Percentiles rank a stretch among this genome's conserved stretches.
phyloP scores from a whole-genome alignment of 2,113 vertebrate species.

The Neofelis nebulosa region DNA sequence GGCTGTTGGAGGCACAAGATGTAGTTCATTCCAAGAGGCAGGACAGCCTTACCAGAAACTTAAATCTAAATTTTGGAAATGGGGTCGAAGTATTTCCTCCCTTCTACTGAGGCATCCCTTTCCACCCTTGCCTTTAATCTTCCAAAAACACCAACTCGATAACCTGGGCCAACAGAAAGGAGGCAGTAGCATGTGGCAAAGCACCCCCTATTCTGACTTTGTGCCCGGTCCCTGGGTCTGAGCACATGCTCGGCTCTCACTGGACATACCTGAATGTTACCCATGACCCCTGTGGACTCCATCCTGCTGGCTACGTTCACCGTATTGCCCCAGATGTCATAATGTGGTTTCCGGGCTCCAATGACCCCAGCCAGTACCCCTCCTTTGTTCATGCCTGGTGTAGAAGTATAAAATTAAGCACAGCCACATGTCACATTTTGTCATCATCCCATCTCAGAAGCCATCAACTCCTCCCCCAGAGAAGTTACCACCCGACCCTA shows the following conservation, averaged over 20 bases:
- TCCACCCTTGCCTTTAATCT: accelerated
- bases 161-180: neutral
- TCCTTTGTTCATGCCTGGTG: constrained; percentile 94
- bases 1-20: too few species aligned
- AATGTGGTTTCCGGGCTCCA: constrained; percentile 96
- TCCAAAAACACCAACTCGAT: accelerated
- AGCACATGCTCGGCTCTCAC: too few species aligned
- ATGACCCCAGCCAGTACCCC: constrained; percentile 96
- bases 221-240: accelerated
- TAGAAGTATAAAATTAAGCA: neutral
- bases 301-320: constrained; percentile 98
- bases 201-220: accelerated
- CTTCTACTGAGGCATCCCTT: too few species aligned
- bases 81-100: neutral
- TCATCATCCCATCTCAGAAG: neutral
- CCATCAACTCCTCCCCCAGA: neutral
- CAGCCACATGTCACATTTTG: too few species aligned
- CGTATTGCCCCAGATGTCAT: constrained; percentile 98
- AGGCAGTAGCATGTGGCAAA: neutral
- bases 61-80: neutral
- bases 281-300: constrained; percentile 97
- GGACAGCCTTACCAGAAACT: neutral
- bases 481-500: neutral
- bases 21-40: neutral
- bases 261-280: constrained; percentile 93